phyloP scores from a whole-genome alignment of 2,888 invertebrate species.

The Acanthoscelides obtectus region DNA sequence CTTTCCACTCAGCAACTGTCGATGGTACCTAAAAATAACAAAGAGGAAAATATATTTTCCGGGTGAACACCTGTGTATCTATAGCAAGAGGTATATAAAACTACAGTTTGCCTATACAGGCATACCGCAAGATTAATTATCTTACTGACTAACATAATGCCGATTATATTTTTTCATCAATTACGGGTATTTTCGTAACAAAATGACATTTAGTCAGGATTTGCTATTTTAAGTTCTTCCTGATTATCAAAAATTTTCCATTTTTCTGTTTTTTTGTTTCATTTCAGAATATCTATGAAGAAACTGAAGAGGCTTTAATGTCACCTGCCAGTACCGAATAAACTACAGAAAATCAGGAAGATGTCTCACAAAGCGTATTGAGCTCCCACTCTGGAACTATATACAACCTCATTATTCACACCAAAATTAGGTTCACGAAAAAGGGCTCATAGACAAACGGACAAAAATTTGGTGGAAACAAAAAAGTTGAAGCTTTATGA shows the following conservation, averaged over 20 bases:
- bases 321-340: not conserved
- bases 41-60: too few relatives aligned
- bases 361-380: not conserved
- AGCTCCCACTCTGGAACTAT: not conserved
- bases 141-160: too few relatives aligned
- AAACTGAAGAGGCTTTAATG: not conserved
- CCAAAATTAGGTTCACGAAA: not conserved
- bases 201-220: too few relatives aligned
- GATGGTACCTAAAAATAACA: conserved; percentile 14
- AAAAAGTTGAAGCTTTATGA: not conserved
- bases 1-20: conserved; percentile 14
- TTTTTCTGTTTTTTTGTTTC: not conserved
- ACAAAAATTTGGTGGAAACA: not conserved
- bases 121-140: too few relatives aligned
- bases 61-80: too few relatives aligned
- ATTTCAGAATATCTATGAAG: not conserved
- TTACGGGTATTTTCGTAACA: too few relatives aligned
- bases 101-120: too few relatives aligned
- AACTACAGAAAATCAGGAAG: not conserved
- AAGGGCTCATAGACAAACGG: not conserved
- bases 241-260: too few relatives aligned
- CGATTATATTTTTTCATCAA: too few relatives aligned
- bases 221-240: too few relatives aligned
- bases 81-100: too few relatives aligned
- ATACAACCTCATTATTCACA: not conserved